These are phyloP conservation scores for Amphilophus citrinellus DNA, from an alignment of 2,113 vertebrate species.

Conservation along the genomic window DNA sequence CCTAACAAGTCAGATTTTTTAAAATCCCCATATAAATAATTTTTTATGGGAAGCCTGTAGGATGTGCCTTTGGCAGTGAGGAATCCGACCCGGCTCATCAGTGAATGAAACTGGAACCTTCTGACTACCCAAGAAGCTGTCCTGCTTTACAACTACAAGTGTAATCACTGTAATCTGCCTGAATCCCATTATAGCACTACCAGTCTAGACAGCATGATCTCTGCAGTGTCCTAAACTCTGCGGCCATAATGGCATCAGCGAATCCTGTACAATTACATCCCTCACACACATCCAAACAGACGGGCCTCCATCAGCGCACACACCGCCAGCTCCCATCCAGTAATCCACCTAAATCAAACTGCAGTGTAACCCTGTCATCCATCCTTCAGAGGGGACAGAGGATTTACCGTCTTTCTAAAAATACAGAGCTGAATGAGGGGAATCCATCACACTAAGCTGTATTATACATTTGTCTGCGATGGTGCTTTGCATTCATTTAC, in stretches of 20 bases:
- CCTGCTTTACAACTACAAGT: slow-evolving; percentile 72
- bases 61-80: slow-evolving; percentile 12
- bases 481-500: slow-evolving; percentile 57
- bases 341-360: slow-evolving; percentile 70
- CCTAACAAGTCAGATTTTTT: background rate
- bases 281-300: slow-evolving; percentile 28
- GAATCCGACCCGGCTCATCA: slow-evolving; percentile 23
- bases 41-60: background rate
- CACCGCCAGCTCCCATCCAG: slow-evolving; percentile 23
- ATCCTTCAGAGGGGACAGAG: slow-evolving; percentile 52
- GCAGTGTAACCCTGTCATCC: slow-evolving; percentile 44
- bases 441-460: slow-evolving; percentile 53
- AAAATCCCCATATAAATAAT: background rate
- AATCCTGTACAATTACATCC: slow-evolving; percentile 35
- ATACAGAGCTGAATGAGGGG: slow-evolving; percentile 49
- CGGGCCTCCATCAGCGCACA: background rate
- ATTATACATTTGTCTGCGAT: slow-evolving; percentile 39
- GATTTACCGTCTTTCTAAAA: slow-evolving; percentile 65
- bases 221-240: slow-evolving; percentile 49
- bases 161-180: slow-evolving; percentile 82
- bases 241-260: slow-evolving; percentile 41
- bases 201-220: slow-evolving; percentile 84
- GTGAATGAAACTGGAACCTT: slow-evolving; percentile 44
- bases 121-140: slow-evolving; percentile 43
- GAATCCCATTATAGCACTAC: slow-evolving; percentile 87